phyloP scores from a whole-genome alignment of 2,888 invertebrate genomes.

The Dorcus parallelipipedus region DNA sequence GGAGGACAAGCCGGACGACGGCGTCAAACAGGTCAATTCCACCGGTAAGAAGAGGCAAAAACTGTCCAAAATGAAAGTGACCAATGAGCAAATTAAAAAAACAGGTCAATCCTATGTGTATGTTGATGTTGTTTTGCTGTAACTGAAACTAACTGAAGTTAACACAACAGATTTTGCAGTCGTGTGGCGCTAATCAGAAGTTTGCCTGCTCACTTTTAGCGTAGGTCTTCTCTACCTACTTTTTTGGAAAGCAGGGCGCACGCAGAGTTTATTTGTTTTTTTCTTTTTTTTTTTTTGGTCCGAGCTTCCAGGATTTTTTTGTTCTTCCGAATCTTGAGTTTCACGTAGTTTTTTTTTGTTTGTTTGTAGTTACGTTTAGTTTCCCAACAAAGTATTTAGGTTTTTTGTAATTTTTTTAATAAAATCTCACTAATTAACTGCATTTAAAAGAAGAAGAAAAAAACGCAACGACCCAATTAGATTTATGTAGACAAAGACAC shows the following conservation, averaged over 20 bases:
- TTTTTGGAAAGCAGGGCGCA: slow-evolving; percentile 37
- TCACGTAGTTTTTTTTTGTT: too few species aligned
- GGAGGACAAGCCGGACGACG: slow-evolving; percentile 81
- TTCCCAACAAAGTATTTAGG: neutral
- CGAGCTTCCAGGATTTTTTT: too few species aligned
- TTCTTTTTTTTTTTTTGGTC: too few species aligned
- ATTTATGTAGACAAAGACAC: too few species aligned
- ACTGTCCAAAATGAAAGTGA: slow-evolving; percentile 53
- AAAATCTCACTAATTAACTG: neutral
- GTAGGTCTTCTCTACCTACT: slow-evolving; percentile 31
- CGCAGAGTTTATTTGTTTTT: slow-evolving; percentile 8
- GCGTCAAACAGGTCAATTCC: slow-evolving; percentile 69
- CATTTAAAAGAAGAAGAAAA: too few species aligned
- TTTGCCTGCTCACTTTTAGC: neutral
- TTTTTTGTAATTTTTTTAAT: neutral
- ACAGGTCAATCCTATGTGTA: slow-evolving; percentile 51
- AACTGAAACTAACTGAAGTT: slow-evolving; percentile 24
- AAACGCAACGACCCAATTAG: too few species aligned
- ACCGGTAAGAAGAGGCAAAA: slow-evolving; percentile 65
- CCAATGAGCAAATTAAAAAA: slow-evolving; percentile 53
- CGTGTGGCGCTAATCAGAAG: neutral
- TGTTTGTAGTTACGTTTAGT: too few species aligned
- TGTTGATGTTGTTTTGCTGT: slow-evolving; percentile 51
- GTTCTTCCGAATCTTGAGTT: too few species aligned
- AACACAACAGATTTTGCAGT: neutral